Percentiles rank a stretch among this genome's conserved stretches.
Conservation (phyloP, 2,113 vertebrate genomes). For the Poicephalus gulielmi region DNA sequence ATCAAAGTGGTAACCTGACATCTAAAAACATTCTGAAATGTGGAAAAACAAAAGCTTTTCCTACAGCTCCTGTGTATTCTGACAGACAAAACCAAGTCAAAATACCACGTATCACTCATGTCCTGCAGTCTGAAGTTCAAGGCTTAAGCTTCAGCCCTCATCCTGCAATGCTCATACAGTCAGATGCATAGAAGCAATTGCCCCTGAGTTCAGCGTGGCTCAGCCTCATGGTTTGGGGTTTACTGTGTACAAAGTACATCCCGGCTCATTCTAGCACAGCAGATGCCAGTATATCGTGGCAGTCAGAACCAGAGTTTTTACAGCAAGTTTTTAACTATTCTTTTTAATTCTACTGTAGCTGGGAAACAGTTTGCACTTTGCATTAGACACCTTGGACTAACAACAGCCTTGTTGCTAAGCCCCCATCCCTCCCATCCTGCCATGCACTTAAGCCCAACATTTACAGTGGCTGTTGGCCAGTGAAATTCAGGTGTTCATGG, state of each 20-base stretch:
- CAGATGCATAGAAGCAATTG: background rate
- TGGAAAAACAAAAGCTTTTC: background rate
- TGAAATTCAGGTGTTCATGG: accelerated
- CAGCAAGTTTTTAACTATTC: background rate
- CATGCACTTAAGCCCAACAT: background rate
- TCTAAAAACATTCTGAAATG: background rate
- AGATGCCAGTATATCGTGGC: background rate
- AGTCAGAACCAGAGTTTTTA: background rate
- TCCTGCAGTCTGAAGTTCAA: background rate
- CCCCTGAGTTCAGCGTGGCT: background rate
- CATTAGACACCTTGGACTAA: background rate
- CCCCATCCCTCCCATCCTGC: background rate
- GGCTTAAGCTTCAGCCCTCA: background rate
- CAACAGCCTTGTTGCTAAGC: background rate
- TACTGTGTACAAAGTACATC: accelerated
- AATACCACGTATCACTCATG: background rate
- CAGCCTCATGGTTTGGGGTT: background rate
- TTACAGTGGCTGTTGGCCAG: background rate
- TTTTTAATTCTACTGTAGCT: background rate
- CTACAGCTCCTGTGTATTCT: background rate
- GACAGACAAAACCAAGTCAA: background rate
- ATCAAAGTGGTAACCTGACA: background rate
- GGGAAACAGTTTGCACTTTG: background rate
- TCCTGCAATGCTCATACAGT: background rate
- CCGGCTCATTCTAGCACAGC: background rate